Conservation (phyloP, 2,888 invertebrate genomes). For the Sympetrum striolatum region DNA sequence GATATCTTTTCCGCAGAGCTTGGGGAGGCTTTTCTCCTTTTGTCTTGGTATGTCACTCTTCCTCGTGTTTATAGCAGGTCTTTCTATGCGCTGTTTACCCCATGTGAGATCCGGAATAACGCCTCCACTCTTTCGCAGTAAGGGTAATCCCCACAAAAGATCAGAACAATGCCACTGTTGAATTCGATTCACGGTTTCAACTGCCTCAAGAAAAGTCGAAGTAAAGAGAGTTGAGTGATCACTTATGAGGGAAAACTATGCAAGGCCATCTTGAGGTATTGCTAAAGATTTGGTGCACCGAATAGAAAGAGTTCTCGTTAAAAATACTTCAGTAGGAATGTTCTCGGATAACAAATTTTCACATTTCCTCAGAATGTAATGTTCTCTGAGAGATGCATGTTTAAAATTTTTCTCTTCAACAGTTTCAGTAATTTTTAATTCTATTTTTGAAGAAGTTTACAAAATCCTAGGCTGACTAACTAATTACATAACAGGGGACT, state of each 20-base stretch:
- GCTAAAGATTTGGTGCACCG: no score
- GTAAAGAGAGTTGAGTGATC: neutral
- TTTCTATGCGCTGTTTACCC: neutral
- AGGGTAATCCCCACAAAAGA: neutral
- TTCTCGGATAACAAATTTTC: no score
- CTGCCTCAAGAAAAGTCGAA: neutral
- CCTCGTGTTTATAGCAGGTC: neutral
- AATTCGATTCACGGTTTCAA: neutral
- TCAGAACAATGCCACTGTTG: neutral
- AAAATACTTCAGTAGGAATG: no score
- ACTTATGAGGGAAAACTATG: neutral
- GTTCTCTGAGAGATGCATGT: no score
- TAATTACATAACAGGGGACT: no score
- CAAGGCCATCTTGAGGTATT: no score
- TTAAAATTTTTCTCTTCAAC: no score
- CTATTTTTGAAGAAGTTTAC: no score
- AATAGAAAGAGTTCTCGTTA: no score
- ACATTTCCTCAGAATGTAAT: no score
- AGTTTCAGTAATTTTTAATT: no score
- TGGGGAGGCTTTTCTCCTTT: neutral
- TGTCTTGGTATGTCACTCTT: neutral
- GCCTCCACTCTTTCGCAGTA: neutral
- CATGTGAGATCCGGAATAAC: neutral
- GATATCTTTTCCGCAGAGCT: neutral
- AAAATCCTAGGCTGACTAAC: no score